phyloP scores from a whole-genome alignment of 2,888 invertebrate species.

The Drosophila paramelanica region DNA sequence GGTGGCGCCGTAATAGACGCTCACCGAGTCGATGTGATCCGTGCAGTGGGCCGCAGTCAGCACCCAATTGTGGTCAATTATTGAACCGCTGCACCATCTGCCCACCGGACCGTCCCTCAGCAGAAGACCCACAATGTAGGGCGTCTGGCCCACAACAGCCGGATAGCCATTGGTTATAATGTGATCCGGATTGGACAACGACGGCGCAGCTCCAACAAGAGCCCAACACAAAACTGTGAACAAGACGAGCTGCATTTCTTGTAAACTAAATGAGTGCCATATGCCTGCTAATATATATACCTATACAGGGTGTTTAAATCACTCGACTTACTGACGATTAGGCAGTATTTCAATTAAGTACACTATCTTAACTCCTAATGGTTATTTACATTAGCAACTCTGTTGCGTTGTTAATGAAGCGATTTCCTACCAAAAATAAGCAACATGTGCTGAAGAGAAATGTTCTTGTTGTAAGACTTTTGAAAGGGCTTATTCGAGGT shows the following conservation, averaged over 20 bases:
- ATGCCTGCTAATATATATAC: slow-evolving; percentile 1
- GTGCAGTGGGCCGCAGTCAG: slow-evolving; percentile 64
- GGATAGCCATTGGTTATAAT: slow-evolving; percentile 68
- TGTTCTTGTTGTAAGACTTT: neutral
- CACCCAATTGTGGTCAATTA: slow-evolving; percentile 43
- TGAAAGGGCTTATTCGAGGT: neutral
- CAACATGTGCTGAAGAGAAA: neutral
- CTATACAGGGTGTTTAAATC: slow-evolving; percentile 1
- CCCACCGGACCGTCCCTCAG: slow-evolving; percentile 17
- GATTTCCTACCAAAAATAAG: neutral
- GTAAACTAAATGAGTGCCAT: neutral
- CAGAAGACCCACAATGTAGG: slow-evolving; percentile 65
- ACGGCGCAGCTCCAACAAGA: slow-evolving; percentile 18
- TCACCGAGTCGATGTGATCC: slow-evolving; percentile 46
- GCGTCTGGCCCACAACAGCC: slow-evolving; percentile 56
- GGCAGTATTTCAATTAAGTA: neutral
- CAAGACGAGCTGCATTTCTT: slow-evolving; percentile 27
- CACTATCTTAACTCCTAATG: slow-evolving; percentile 26
- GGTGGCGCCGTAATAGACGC: slow-evolving; percentile 70
- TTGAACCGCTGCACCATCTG: slow-evolving; percentile 61
- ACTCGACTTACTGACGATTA: neutral
- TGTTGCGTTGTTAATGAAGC: neutral
- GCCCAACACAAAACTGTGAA: slow-evolving; percentile 30
- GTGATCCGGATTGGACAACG: slow-evolving; percentile 26
- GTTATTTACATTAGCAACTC: slow-evolving; percentile 14